Conservation (phyloP, 2,888 invertebrate genomes). For the Trypoxylon attenuatum region DNA sequence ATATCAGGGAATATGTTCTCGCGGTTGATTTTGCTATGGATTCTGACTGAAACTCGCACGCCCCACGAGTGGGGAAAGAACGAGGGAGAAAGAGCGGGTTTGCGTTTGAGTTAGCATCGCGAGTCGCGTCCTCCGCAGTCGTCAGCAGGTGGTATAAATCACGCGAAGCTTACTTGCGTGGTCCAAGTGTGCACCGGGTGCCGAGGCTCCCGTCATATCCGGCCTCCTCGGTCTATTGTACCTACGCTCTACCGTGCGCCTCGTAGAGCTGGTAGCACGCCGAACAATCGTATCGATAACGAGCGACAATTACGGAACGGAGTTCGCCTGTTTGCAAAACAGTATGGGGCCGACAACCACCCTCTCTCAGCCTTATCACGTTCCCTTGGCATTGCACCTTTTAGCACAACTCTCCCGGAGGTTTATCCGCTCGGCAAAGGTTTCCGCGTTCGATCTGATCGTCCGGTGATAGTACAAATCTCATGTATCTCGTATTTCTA, state of each 20-base stretch:
- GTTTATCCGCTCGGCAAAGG: neutral
- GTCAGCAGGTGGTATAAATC: slow-evolving; percentile 58
- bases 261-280: slow-evolving; percentile 32
- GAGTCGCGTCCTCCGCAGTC: slow-evolving; percentile 17
- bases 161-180: slow-evolving; percentile 29
- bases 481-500: no score
- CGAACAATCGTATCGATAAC: slow-evolving; percentile 67
- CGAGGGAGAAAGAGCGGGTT: neutral
- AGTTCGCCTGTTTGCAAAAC: slow-evolving; percentile 56
- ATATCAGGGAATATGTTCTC: slow-evolving; percentile 4
- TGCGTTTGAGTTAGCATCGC: no score
- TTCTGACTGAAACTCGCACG: neutral
- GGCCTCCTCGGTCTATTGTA: no score
- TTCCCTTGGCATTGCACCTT: slow-evolving; percentile 10
- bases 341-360: slow-evolving; percentile 53
- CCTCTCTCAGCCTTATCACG: slow-evolving; percentile 20
- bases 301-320: slow-evolving; percentile 64
- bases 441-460: neutral
- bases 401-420: no score
- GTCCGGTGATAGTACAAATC: neutral
- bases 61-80: neutral
- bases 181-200: slow-evolving; percentile 9
- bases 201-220: slow-evolving; percentile 52
- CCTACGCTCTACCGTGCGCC: slow-evolving; percentile 51
- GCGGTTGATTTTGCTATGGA: slow-evolving; percentile 8